Percentiles rank a stretch among this genome's conserved stretches.
Conservation (phyloP, 2,797 vertebrate genomes). For the Myiotriccus ornatus region DNA sequence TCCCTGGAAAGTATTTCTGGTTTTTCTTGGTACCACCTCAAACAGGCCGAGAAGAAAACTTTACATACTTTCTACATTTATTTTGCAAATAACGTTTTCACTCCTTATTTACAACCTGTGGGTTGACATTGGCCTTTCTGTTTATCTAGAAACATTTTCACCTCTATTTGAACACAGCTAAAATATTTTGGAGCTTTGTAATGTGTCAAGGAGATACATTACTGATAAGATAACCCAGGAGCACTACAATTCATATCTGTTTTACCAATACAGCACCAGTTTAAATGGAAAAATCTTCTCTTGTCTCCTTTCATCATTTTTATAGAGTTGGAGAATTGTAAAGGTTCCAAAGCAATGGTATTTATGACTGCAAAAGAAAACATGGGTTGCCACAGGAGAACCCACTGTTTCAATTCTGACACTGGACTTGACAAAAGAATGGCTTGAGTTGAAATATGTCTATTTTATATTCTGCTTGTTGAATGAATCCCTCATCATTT, state of each 20-base stretch:
- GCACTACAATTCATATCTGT: background rate
- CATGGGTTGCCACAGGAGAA: background rate
- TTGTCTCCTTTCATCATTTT: conserved; percentile 35
- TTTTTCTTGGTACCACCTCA: background rate
- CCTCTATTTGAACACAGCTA: background rate
- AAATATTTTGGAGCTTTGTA: background rate
- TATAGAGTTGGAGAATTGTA: conserved; percentile 10
- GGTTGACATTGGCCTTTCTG: background rate
- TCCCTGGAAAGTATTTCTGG: background rate
- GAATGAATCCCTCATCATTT: background rate
- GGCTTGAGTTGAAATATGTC: background rate
- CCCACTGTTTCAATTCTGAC: background rate
- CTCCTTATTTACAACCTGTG: background rate
- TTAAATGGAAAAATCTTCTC: conserved; percentile 26
- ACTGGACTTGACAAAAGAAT: conserved; percentile 3
- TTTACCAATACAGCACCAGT: background rate
- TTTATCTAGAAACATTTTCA: conserved; percentile 6
- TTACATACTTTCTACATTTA: background rate
- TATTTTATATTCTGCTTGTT: conserved; percentile 8
- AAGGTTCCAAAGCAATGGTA: background rate
- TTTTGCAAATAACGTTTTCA: background rate
- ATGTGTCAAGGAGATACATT: background rate
- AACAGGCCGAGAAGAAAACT: background rate
- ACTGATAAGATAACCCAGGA: background rate
- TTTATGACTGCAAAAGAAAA: conserved; percentile 51